Conservation (phyloP, 2,797 vertebrate genomes). For the Benthosema pterotum region DNA sequence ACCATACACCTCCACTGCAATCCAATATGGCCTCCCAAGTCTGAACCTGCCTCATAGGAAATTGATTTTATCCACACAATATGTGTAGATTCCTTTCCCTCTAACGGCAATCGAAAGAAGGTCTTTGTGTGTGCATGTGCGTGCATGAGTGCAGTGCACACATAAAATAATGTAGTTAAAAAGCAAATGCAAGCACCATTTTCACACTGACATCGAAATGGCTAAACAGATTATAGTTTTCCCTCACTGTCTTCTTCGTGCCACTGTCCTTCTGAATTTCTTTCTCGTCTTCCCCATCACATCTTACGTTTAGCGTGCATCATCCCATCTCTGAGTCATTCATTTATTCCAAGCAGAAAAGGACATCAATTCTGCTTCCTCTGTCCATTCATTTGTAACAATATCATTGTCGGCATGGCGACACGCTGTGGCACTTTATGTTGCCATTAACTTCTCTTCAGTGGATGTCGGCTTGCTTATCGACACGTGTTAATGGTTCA, state of each 20-base stretch:
- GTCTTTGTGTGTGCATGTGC: neutral
- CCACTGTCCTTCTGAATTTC: neutral
- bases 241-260: neutral
- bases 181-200: neutral
- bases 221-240: neutral
- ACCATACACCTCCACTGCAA: conserved; percentile 28
- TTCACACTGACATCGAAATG: neutral
- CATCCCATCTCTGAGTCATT: conserved; percentile 29
- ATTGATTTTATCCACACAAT: conserved; percentile 39
- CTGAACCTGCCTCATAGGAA: conserved; percentile 42
- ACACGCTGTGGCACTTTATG: no score
- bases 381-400: no score
- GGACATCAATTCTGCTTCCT: no score
- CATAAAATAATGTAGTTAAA: neutral
- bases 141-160: neutral
- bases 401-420: no score
- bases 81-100: conserved; percentile 5
- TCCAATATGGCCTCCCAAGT: conserved; percentile 18
- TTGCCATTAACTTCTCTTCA: no score
- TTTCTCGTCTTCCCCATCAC: neutral
- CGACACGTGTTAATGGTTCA: no score
- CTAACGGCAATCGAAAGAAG: conserved; percentile 11
- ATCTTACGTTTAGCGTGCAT: conserved; percentile 8
- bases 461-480: no score
- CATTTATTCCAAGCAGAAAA: no score